These are phyloP conservation scores for Scytalopus superciliaris DNA, from an alignment of 2,113 vertebrate genomes.

Conservation along the genomic window DNA sequence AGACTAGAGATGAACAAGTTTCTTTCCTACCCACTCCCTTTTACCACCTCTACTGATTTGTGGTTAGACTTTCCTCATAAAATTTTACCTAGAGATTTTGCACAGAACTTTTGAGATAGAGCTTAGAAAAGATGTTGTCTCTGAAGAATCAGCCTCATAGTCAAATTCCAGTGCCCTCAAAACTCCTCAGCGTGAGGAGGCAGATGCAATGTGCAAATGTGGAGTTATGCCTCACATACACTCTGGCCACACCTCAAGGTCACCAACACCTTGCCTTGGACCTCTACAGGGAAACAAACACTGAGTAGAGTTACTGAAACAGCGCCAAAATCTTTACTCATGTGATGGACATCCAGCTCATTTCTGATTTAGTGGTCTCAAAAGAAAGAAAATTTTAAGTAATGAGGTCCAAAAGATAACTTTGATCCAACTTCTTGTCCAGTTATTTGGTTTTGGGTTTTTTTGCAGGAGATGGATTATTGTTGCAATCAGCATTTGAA, in stretches of 20 bases:
- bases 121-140: background rate
- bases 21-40: background rate
- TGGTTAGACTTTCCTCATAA: background rate
- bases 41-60: background rate
- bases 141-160: background rate
- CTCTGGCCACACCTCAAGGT: background rate
- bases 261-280: background rate
- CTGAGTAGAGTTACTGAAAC: background rate
- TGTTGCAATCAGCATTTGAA: background rate
- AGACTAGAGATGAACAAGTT: background rate
- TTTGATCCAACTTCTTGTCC: background rate
- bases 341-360: rapidly evolving
- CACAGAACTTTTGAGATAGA: background rate
- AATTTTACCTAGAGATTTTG: background rate
- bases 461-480: background rate
- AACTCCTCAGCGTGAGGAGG: background rate
- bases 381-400: background rate
- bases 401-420: background rate
- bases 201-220: rapidly evolving
- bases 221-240: rapidly evolving
- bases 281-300: background rate
- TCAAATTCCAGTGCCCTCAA: background rate
- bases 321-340: background rate
- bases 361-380: background rate
- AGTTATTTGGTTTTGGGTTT: background rate